Evolutionary conservation across 2,888 invertebrate species (phyloP).

Genomic region (Meganola albula): DNA sequence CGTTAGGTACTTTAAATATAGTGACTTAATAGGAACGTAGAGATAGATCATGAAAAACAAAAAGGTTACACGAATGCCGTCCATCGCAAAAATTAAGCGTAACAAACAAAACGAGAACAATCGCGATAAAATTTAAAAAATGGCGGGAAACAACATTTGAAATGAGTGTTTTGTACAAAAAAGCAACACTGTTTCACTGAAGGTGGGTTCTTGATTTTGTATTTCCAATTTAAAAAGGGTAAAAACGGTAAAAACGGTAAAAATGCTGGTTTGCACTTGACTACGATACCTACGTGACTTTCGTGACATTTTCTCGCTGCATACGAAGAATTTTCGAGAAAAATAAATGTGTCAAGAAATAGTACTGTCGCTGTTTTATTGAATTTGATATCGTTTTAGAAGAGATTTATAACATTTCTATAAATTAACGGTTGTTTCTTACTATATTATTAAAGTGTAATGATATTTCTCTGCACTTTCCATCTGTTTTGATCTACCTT

Average conservation of each 20-base stretch:
- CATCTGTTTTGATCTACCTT: no score
- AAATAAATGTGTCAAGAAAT: slow-evolving; percentile 33
- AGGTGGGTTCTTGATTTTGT: slow-evolving; percentile 24
- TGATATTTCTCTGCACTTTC: no score
- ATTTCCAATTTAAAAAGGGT: slow-evolving; percentile 33
- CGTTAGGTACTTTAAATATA: no score
- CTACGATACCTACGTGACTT: slow-evolving; percentile 44
- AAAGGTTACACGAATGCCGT: slow-evolving; percentile 9
- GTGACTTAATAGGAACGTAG: no score
- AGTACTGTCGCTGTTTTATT: slow-evolving; percentile 21
- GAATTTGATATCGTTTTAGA: slow-evolving; percentile 18
- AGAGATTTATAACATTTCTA: no score
- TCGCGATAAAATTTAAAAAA: slow-evolving; percentile 19
- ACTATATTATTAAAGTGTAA: no score
- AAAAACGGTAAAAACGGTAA: no score
- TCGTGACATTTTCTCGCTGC: slow-evolving; percentile 20
- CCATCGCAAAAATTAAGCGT: slow-evolving; percentile 15
- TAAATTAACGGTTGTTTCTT: no score
- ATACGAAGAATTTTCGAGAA: slow-evolving; percentile 23
- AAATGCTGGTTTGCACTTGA: slow-evolving; percentile 33
- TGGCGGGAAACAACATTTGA: slow-evolving; percentile 13
- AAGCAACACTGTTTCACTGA: slow-evolving; percentile 23
- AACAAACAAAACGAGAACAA: slow-evolving; percentile 12
- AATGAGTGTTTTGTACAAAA: slow-evolving; percentile 12
- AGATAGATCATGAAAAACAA: no score